Conservation (phyloP, 1,140 invertebrate genomes). For the Drosophila guanche region DNA sequence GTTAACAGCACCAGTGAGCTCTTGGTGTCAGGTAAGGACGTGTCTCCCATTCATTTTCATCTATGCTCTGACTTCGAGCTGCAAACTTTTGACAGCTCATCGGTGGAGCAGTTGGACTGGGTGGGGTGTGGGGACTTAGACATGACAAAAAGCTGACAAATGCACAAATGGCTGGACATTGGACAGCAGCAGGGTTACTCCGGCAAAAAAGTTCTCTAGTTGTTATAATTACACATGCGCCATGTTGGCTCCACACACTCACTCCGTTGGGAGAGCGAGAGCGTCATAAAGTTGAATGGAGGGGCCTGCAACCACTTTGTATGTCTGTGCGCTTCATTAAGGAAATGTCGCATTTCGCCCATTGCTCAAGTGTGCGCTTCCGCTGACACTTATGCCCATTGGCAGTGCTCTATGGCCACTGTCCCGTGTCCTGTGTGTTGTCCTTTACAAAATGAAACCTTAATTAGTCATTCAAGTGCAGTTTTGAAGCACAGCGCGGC, state of each 20-base stretch:
- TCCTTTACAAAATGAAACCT: conserved; percentile 50
- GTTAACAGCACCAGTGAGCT: conserved; percentile 89
- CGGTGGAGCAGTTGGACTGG: background rate
- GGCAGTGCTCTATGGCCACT: conserved; percentile 10
- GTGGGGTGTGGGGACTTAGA: background rate
- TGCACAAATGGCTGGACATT: conserved; percentile 31
- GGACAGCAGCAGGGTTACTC: no score
- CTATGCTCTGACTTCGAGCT: background rate
- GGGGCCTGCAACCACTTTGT: conserved; percentile 7
- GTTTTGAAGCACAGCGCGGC: conserved; percentile 67
- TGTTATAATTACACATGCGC: conserved; percentile 80
- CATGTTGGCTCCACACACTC: conserved; percentile 31
- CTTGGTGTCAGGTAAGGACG: conserved; percentile 88
- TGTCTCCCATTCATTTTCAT: conserved; percentile 43
- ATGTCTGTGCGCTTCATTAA: conserved; percentile 67
- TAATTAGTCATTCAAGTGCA: conserved; percentile 81
- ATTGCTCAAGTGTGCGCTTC: conserved; percentile 79
- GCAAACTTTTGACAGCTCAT: conserved; percentile 44
- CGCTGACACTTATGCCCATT: conserved; percentile 61
- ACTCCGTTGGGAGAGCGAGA: conserved; percentile 40
- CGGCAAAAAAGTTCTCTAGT: conserved; percentile 35
- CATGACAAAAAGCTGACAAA: conserved; percentile 57
- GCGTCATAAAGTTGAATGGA: conserved; percentile 69
- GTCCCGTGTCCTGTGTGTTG: conserved; percentile 26
- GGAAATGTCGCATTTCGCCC: conserved; percentile 77